Percentiles rank a stretch among this genome's conserved stretches.
phyloP scores from a whole-genome alignment of 1,140 invertebrate species.

The Drosophila quadrilineata region DNA sequence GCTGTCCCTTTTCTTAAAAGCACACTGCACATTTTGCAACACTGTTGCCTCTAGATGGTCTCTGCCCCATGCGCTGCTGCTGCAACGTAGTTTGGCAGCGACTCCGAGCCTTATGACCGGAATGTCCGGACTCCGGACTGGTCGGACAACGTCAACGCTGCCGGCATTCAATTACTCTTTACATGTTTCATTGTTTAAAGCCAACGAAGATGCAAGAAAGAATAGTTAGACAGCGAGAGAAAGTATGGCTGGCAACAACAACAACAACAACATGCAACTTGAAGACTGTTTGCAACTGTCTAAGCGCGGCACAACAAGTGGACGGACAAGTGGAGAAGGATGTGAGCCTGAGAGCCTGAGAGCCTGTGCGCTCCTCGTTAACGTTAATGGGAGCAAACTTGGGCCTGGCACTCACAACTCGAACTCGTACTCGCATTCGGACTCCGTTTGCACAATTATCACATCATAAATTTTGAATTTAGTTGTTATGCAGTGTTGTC shows the following conservation, averaged over 20 bases:
- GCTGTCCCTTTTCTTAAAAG: no score
- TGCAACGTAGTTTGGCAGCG: slow-evolving; percentile 43
- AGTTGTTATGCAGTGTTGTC: slow-evolving; percentile 4
- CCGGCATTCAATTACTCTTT: slow-evolving; percentile 65
- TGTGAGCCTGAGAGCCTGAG: neutral
- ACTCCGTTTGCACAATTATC: slow-evolving; percentile 43
- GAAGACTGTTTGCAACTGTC: slow-evolving; percentile 30
- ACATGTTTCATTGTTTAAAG: slow-evolving; percentile 63
- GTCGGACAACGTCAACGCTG: slow-evolving; percentile 4
- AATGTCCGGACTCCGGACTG: slow-evolving; percentile 14
- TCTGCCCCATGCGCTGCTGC: neutral
- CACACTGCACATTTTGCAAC: slow-evolving; percentile 72
- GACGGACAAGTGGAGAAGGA: slow-evolving; percentile 8
- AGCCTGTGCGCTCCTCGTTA: slow-evolving; percentile 43
- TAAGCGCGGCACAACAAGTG: slow-evolving; percentile 32
- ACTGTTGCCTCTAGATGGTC: slow-evolving; percentile 50
- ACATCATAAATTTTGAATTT: slow-evolving; percentile 48
- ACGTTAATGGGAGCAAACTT: slow-evolving; percentile 15
- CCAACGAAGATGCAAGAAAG: slow-evolving; percentile 5
- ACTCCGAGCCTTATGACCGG: slow-evolving; percentile 53
- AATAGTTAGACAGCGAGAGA: neutral
- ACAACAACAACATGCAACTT: slow-evolving; percentile 30
- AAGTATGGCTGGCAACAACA: neutral
- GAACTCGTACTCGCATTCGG: no score
- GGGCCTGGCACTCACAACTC: slow-evolving; percentile 36